These are phyloP conservation scores for Holacanthus passer DNA, from an alignment of 2,113 vertebrate species.

Conservation along the genomic window DNA sequence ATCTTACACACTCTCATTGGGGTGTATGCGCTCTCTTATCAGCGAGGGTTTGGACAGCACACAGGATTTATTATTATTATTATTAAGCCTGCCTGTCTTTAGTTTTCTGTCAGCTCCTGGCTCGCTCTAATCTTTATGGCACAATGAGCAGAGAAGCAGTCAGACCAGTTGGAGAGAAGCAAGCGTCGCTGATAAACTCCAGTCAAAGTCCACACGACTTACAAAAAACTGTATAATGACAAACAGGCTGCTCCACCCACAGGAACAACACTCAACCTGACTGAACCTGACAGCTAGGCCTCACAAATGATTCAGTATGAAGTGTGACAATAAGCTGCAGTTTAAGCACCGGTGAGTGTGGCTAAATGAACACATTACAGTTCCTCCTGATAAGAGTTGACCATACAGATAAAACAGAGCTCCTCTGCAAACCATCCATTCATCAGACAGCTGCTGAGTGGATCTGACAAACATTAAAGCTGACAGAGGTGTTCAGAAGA, in stretches of 20 bases:
- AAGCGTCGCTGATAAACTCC: not conserved
- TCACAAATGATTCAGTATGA: not conserved
- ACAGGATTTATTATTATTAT: constrained; percentile 2
- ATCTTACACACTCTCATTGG: not conserved
- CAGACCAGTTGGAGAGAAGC: constrained; percentile 38
- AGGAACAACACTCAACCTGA: not conserved
- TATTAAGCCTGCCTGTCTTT: constrained; percentile 9
- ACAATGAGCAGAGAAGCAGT: constrained; percentile 23
- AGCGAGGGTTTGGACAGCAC: not conserved
- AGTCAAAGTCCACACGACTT: constrained; percentile 26
- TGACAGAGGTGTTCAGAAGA: not conserved
- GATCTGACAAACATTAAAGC: not conserved
- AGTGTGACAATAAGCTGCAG: not conserved
- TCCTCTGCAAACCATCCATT: not conserved
- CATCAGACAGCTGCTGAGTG: not conserved
- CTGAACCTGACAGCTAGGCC: not conserved
- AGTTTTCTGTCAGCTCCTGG: not conserved
- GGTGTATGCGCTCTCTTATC: constrained; percentile 26
- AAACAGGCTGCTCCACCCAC: not conserved
- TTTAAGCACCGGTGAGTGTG: not conserved
- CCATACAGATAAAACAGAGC: not conserved
- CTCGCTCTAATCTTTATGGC: constrained; percentile 4
- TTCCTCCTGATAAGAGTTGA: not conserved
- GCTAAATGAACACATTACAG: no score
- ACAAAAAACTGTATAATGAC: not conserved